A percentile compares a stretch with the other conserved stretches of the same genome.
Evolutionary conservation across 1,140 invertebrate species (phyloP).

Genomic region (Lysiphlebus fabarum): DNA sequence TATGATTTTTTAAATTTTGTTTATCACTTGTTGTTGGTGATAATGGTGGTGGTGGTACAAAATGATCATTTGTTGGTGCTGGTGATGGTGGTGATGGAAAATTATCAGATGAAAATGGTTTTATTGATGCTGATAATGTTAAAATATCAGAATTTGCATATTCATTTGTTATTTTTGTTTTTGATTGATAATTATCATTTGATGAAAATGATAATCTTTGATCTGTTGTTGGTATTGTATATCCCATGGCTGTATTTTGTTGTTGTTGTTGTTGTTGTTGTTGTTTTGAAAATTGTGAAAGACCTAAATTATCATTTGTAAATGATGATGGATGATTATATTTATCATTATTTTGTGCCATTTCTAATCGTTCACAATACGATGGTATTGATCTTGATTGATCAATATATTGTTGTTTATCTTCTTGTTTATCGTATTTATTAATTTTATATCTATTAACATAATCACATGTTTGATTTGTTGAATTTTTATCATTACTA

Average conservation of each 20-base stretch:
- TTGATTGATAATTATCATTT: conserved; percentile 29
- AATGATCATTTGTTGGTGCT: conserved; percentile 48
- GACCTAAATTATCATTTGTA: no score
- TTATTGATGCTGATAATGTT: conserved; percentile 25
- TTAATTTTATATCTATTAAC: no score
- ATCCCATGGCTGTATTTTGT: conserved; percentile 29
- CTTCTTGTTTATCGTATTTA: not conserved
- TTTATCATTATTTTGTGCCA: no score
- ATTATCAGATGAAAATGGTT: conserved; percentile 43
- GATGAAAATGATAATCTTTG: conserved; percentile 26
- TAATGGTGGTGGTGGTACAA: conserved; percentile 50
- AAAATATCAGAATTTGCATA: conserved; percentile 36
- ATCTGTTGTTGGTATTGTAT: conserved; percentile 32
- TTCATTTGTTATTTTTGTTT: conserved; percentile 23
- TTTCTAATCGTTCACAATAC: conserved; percentile 18
- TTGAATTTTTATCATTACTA: no score
- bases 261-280: conserved; percentile 25
- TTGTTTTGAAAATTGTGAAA: conserved; percentile 14
- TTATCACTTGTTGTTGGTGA: conserved; percentile 49
- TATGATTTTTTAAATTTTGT: conserved; percentile 46
- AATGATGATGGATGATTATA: conserved; percentile 10
- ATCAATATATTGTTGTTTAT: conserved; percentile 11
- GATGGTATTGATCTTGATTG: conserved; percentile 20
- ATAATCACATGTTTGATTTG: no score
- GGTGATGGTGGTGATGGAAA: conserved; percentile 53